Base-by-base conservation (phyloP, 2,888 invertebrate genomes). In the Cybosia mesomella region DNA sequence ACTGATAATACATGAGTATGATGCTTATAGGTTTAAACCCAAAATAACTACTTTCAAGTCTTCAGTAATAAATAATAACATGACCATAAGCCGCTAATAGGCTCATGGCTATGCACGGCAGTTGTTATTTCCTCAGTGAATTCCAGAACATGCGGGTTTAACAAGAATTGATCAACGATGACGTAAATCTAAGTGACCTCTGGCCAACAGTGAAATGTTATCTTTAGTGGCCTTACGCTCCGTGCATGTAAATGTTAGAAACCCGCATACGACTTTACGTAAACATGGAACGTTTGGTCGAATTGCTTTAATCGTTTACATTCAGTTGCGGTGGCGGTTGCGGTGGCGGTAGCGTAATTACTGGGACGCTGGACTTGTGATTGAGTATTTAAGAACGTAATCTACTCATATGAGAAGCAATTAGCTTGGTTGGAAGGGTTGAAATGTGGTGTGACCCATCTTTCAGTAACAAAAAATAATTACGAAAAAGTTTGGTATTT, bases 151-250 rank as follows among this genome's bases (percentile, higher is more conserved):
- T 80, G 80, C 80, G 82, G 80, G 82, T n/a, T 69, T 79, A 73
- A 75, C 72, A 39, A 73, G 74, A 77, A 79, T 67, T 77, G 63
- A 75, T 77, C 67, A 74, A 58, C 55, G 18, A 58, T 72, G 69
- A 76, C 74, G 82, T 76, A 73, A 75, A 80, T 74, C 76, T 68
- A 75, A 75, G 72, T 81, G 80, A 81, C 80, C 80, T 81, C 73
- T 80, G 82, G 80, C 73, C 68, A 81, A 72, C 77, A 64, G 66
- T 72, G 71, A 59, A 73, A 70, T 67, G 67, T 76, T 81, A 81
- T 81, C 80, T 74, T 68, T n/a, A 15, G 59, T 32, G 83, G 78
- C 84, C 82, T 76, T 73, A 77, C 73, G 70, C 74, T 24, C 22
- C 60, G 61, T 78, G 85, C 85, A 85, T 85, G 79, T 75, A 75